Conservation (phyloP, 2,888 invertebrate genomes). For the Carpatolechia fugitivella region DNA sequence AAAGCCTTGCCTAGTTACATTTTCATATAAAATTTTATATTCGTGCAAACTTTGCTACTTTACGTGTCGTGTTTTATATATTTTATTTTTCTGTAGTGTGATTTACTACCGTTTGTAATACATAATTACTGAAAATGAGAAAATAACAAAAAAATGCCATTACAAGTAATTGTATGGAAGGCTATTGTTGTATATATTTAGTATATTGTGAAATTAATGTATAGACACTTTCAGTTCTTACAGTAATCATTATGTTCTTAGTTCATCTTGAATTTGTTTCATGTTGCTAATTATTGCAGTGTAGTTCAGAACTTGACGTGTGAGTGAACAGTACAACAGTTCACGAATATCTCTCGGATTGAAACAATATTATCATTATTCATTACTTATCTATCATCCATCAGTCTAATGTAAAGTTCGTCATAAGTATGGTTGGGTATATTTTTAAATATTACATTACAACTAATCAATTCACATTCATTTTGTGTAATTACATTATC, state of each 20-base stretch:
- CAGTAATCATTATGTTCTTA: conserved; percentile 49
- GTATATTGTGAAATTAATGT: conserved; percentile 66
- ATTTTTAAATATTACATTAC: conserved; percentile 48
- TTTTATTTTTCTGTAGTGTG: conserved; percentile 72
- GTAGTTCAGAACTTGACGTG: conserved; percentile 17
- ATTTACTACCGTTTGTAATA: conserved; percentile 73
- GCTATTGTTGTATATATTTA: conserved; percentile 69
- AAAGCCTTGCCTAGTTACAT: conserved; percentile 64
- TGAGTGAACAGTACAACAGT: conserved; percentile 29
- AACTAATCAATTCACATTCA: conserved; percentile 56
- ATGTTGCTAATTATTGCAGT: conserved; percentile 42
- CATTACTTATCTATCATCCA: no score
- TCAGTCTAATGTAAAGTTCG: conserved; percentile 42
- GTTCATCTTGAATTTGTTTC: conserved; percentile 39
- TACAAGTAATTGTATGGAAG: conserved; percentile 57
- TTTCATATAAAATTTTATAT: conserved; percentile 55
- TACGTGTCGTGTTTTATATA: conserved; percentile 73
- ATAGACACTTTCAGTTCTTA: conserved; percentile 59
- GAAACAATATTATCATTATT: conserved; percentile 29
- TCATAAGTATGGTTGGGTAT: conserved; percentile 66
- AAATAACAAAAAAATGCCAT: conserved; percentile 57
- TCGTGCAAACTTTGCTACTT: conserved; percentile 63
- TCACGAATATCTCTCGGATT: conserved; percentile 37
- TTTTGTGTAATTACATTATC: conserved; percentile 52
- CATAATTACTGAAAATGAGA: conserved; percentile 60